Evolutionary conservation across 2,113 vertebrate genomes (phyloP), one percentile per base, ranked within the genome.

Genomic region (Amphiprion ocellaris): DNA sequence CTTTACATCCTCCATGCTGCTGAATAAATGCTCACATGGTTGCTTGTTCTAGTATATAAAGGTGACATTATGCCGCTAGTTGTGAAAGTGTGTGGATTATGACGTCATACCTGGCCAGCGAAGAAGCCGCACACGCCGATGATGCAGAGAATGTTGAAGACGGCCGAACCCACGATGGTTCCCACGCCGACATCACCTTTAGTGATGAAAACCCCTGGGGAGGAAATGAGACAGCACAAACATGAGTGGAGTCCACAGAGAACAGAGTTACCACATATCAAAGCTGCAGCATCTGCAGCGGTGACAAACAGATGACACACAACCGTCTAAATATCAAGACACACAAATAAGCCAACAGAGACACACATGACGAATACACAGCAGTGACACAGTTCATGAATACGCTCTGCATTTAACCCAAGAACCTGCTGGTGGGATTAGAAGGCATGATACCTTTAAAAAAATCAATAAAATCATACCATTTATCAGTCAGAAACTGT

Each of bases 141-240:
- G 92, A 98, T 98, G 79, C 97, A 98, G 83, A 98, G 96, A 60
- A 98, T 97, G 90, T 98, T 98, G 92, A 98, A 98, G 46, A 98
- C 97, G 0, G 97, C 97, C 0, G 97, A 98, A 79, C 97, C 97
- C 67, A 98, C 97, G 0, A 98, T 98, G 83, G 97, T 98, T 59
- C 97, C 97, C 28, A 98, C 97, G 0, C 97, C 97, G 9, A 98
- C 97, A 0, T 98, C 97, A 33, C 97, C 97, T 90, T 97, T 98
- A 67, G 97, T 98, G 87, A 98, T 96, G 92, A 98, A 98, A 81
- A 98, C 97, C 12, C 97, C 97, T 98, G 94, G 12, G 47, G 63
- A 74, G 47, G 64, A 37, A 37, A 30, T 10, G 26, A 74, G 23
- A 49, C 47, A 17, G 4, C 17, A 92, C 72, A 78, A 10, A 33